A percentile compares a stretch with the other conserved stretches of the same genome.
These are phyloP conservation scores for Borostomias antarcticus DNA, from an alignment of 2,797 vertebrate genomes.

Conservation along the genomic window DNA sequence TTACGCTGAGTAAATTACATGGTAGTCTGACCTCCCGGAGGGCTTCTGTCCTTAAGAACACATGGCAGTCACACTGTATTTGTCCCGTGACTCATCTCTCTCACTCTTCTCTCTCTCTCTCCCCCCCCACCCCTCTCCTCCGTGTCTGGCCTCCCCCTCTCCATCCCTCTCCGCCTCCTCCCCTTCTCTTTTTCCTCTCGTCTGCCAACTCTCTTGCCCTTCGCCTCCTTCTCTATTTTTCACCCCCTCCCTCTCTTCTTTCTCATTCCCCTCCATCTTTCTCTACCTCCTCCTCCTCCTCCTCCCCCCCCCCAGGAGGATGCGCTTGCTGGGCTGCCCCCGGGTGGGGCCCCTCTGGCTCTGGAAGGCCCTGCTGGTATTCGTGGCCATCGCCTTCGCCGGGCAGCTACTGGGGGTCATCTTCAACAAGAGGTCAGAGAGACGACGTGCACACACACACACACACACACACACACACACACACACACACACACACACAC, in stretches of 20 bases:
- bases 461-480: constrained; percentile 4
- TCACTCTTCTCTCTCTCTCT: neutral
- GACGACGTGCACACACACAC: neutral
- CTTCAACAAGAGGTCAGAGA: constrained; percentile 82
- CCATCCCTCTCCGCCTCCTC: neutral
- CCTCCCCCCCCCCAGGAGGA: constrained; percentile 65
- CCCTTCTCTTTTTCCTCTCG: neutral
- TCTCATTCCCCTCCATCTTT: neutral
- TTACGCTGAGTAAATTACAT: neutral
- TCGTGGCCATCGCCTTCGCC: constrained; percentile 82
- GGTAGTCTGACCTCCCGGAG: neutral
- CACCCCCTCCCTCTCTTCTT: neutral
- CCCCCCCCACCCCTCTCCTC: neutral
- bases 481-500: neutral
- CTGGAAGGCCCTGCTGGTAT: constrained; percentile 82
- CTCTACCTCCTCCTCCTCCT: neutral
- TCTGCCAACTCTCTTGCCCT: neutral
- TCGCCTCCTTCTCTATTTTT: neutral
- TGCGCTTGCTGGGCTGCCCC: constrained; percentile 75
- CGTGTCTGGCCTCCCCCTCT: neutral
- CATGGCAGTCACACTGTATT: neutral
- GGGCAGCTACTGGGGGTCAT: constrained; percentile 85
- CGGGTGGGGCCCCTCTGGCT: constrained; percentile 75
- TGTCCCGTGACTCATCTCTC: neutral
- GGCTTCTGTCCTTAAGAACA: neutral